Conservation (phyloP, 2,797 vertebrate genomes). For the Caiman crocodilus region DNA sequence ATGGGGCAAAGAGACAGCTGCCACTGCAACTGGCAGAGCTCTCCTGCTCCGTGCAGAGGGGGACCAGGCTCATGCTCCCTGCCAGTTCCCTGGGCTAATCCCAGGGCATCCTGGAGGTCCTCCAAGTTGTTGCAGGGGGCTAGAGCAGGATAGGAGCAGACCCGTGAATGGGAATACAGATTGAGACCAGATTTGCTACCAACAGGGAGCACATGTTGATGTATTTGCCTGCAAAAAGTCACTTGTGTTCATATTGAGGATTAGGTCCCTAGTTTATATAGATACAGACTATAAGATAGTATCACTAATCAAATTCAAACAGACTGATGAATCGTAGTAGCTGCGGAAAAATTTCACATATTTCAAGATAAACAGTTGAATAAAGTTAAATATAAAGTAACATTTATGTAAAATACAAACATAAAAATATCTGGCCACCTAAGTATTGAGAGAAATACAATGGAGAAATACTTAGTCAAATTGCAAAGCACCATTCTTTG, state of each 20-base stretch:
- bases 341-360: not conserved
- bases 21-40: no score
- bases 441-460: no score
- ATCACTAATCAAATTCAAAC: constrained; percentile 8
- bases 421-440: not conserved
- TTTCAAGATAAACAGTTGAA: not conserved
- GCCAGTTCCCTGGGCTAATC: no score
- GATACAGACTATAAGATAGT: not conserved
- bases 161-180: no score
- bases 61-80: no score
- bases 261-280: not conserved
- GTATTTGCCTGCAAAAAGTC: not conserved
- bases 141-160: no score
- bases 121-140: no score
- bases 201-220: no score
- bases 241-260: not conserved
- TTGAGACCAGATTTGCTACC: no score
- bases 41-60: no score
- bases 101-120: no score
- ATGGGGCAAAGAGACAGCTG: no score
- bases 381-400: not conserved
- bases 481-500: not conserved
- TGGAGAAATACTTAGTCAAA: constrained; percentile 10
- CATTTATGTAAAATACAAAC: not conserved
- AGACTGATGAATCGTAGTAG: constrained; percentile 3